Percentiles rank a stretch among this genome's conserved stretches.
phyloP scores from a whole-genome alignment of 2,797 vertebrate species.

The Trachurus trachurus region DNA sequence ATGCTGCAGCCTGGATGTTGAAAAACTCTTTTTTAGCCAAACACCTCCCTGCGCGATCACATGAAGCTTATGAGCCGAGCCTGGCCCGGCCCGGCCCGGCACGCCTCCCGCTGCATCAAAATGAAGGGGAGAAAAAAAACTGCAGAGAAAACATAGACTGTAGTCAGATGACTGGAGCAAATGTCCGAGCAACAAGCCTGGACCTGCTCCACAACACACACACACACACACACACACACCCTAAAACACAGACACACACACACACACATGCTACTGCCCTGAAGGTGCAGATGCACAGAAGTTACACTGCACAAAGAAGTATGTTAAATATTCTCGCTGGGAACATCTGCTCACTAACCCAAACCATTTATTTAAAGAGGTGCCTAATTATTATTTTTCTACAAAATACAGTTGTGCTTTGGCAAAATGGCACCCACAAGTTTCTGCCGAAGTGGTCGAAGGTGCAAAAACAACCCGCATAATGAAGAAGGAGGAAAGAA shows the following conservation, averaged over 20 bases:
- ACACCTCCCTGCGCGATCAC: conserved; percentile 88
- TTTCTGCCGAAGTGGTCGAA: background rate
- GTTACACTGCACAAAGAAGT: background rate
- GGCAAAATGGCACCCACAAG: background rate
- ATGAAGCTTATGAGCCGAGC: conserved; percentile 81
- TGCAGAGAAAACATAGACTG: conserved; percentile 51
- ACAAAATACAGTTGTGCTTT: background rate
- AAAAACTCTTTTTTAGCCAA: conserved; percentile 82
- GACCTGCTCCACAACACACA: background rate
- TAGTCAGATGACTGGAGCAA: conserved; percentile 50
- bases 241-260: too few species aligned
- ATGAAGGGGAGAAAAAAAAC: conserved; percentile 10
- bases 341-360: background rate
- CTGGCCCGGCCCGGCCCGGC: conserved; percentile 65
- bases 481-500: background rate
- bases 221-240: too few species aligned
- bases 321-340: background rate
- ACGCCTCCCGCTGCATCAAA: conserved; percentile 71
- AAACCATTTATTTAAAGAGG: background rate
- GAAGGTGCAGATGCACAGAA: background rate
- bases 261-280: too few species aligned
- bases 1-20: conserved; percentile 75
- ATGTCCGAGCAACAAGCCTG: conserved; percentile 36
- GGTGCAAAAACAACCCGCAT: background rate
- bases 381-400: background rate